phyloP scores from a whole-genome alignment of 2,113 vertebrate species.

The Dinomys branickii region DNA sequence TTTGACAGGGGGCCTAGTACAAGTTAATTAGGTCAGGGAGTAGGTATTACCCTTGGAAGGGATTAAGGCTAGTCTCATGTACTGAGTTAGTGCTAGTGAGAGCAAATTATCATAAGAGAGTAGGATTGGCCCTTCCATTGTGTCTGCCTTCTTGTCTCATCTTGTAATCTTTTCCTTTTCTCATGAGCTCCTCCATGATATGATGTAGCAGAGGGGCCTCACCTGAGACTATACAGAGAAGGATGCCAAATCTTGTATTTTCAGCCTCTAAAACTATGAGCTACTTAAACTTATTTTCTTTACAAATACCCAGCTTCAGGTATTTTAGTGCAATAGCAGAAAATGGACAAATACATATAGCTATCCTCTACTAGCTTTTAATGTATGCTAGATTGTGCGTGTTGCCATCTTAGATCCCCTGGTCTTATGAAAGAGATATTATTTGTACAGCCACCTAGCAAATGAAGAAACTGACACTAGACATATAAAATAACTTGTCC shows the following conservation, averaged over 20 bases:
- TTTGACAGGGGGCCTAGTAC: not conserved
- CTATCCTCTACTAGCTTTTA: not conserved
- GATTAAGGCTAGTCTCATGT: not conserved
- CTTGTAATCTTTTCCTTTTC: not conserved
- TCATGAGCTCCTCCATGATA: not conserved
- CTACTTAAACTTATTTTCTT: not conserved
- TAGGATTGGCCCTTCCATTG: not conserved
- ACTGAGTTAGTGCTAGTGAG: not conserved
- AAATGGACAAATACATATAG: not conserved
- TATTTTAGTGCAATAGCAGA: not conserved
- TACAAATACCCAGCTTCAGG: not conserved
- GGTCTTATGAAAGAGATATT: not conserved
- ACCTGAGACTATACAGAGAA: not conserved
- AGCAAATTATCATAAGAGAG: not conserved
- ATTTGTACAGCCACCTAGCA: not conserved
- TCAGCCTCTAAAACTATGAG: not conserved
- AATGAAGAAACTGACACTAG: not conserved
- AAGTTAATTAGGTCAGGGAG: not conserved
- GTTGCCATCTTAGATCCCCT: not conserved
- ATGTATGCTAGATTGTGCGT: rapidly evolving
- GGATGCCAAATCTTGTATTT: not conserved
- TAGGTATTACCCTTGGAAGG: not conserved
- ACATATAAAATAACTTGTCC: rapidly evolving
- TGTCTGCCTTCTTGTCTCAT: not conserved
- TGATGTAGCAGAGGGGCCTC: not conserved